Conservation (phyloP, 2,797 vertebrate genomes). For the Lagocephalus sceleratus region DNA sequence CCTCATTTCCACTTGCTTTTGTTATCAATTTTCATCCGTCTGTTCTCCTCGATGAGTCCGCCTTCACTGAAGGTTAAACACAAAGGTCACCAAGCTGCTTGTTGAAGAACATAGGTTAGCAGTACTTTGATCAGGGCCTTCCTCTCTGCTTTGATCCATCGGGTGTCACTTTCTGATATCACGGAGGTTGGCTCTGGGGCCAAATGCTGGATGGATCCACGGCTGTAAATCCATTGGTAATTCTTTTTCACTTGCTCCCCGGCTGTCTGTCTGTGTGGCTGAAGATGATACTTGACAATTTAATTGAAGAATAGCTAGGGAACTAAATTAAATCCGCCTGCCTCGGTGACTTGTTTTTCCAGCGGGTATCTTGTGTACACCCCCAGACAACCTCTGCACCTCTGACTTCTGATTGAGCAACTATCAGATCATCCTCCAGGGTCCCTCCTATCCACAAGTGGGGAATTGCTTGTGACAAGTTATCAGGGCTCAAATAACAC, state of each 20-base stretch:
- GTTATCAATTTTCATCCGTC: neutral
- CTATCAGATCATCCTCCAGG: slow-evolving; percentile 69
- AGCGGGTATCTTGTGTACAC: slow-evolving; percentile 27
- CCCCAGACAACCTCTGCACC: slow-evolving; percentile 43
- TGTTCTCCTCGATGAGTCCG: neutral
- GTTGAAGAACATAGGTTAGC: slow-evolving; percentile 20
- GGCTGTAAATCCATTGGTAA: slow-evolving; percentile 51
- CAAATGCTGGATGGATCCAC: slow-evolving; percentile 39
- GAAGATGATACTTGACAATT: slow-evolving; percentile 66
- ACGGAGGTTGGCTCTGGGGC: slow-evolving; percentile 45
- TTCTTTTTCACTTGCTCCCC: slow-evolving; percentile 19
- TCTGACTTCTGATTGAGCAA: slow-evolving; percentile 32
- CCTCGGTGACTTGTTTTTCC: slow-evolving; percentile 46
- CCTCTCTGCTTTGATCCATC: slow-evolving; percentile 46
- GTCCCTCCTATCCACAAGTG: slow-evolving; percentile 40
- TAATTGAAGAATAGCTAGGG: slow-evolving; percentile 58
- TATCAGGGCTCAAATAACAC: slow-evolving; percentile 62
- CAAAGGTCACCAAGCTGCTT: slow-evolving; percentile 1
- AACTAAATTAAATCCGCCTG: slow-evolving; percentile 49
- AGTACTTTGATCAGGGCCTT: slow-evolving; percentile 25
- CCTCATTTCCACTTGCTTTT: neutral
- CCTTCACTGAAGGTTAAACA: neutral
- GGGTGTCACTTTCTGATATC: slow-evolving; percentile 56
- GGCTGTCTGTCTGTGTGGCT: slow-evolving; percentile 45
- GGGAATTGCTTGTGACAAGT: slow-evolving; percentile 68